Evolutionary conservation across 2,888 invertebrate species (phyloP).

Genomic region (Bedellia somnulentella): DNA sequence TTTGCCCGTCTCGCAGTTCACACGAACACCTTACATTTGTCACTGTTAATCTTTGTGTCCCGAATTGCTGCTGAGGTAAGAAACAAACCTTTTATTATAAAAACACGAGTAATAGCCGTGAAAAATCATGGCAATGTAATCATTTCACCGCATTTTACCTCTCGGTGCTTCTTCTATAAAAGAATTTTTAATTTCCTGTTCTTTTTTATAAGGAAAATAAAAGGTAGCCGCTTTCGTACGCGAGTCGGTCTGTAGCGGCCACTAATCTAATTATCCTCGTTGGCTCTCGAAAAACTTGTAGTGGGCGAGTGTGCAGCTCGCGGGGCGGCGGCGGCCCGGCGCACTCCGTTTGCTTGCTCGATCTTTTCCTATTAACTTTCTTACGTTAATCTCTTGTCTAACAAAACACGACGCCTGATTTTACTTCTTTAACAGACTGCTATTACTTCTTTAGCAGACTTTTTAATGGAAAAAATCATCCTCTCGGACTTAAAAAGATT

Average conservation of each 20-base stretch:
- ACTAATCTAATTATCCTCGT: constrained; percentile 45
- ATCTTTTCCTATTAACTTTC: constrained; percentile 21
- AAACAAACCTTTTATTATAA: constrained; percentile 1
- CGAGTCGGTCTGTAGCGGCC: constrained; percentile 19
- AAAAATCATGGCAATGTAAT: constrained; percentile 4
- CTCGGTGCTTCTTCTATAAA: constrained; percentile 4
- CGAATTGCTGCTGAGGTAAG: constrained; percentile 1
- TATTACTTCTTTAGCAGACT: too few relatives aligned
- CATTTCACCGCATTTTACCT: constrained; percentile 4
- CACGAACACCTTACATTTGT: too few relatives aligned
- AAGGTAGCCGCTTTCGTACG: constrained; percentile 14
- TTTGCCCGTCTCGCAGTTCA: constrained; percentile 23
- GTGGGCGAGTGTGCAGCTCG: too few relatives aligned
- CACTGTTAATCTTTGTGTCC: neutral
- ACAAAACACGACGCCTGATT: constrained; percentile 3
- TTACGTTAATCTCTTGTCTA: neutral
- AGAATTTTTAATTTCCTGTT: constrained; percentile 14
- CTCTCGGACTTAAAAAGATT: too few relatives aligned
- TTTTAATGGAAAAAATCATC: too few relatives aligned
- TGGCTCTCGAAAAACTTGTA: constrained; percentile 35
- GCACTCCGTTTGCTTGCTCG: constrained; percentile 30
- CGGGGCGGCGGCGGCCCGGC: constrained; percentile 15
- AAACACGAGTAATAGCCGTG: constrained; percentile 1
- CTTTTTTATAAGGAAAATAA: constrained; percentile 13
- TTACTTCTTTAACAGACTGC: too few relatives aligned